Conservation (phyloP, 2,113 vertebrate genomes). For the Blennius ocellaris region DNA sequence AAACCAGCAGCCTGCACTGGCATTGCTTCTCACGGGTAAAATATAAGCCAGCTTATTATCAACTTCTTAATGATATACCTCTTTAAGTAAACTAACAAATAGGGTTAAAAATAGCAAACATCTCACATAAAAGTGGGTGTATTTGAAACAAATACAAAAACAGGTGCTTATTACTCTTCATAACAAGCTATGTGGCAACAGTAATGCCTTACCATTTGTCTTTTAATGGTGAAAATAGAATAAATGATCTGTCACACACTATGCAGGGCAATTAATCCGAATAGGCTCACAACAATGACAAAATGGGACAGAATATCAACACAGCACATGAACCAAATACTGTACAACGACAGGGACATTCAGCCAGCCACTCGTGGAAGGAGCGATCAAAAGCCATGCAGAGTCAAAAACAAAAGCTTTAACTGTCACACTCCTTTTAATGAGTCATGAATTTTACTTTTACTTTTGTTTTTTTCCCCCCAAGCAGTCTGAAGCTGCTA, state of each 20-base stretch:
- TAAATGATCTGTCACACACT: neutral
- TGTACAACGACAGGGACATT: slow-evolving; percentile 46
- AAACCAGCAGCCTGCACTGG: neutral
- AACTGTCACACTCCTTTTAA: slow-evolving; percentile 29
- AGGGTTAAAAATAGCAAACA: too few species aligned
- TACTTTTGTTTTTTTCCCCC: slow-evolving; percentile 23
- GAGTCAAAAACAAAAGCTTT: slow-evolving; percentile 43
- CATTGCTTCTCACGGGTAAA: neutral
- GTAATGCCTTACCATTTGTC: neutral
- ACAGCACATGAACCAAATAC: slow-evolving; percentile 36
- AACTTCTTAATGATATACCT: neutral
- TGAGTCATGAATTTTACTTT: slow-evolving; percentile 23
- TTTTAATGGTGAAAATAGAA: slow-evolving; percentile 9
- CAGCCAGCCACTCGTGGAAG: slow-evolving; percentile 55
- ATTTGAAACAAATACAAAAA: too few species aligned
- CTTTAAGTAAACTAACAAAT: neutral
- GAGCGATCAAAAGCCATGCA: slow-evolving; percentile 73
- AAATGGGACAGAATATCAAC: slow-evolving; percentile 27
- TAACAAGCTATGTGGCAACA: too few species aligned
- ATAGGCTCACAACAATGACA: neutral
- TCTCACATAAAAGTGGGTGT: too few species aligned
- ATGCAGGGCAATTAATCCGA: slow-evolving; percentile 1
- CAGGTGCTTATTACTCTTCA: too few species aligned
- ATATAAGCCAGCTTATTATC: neutral
- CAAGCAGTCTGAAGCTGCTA: slow-evolving; percentile 3